phyloP scores from a whole-genome alignment of 2,888 invertebrate genomes.

The Yponomeuta evonymella region DNA sequence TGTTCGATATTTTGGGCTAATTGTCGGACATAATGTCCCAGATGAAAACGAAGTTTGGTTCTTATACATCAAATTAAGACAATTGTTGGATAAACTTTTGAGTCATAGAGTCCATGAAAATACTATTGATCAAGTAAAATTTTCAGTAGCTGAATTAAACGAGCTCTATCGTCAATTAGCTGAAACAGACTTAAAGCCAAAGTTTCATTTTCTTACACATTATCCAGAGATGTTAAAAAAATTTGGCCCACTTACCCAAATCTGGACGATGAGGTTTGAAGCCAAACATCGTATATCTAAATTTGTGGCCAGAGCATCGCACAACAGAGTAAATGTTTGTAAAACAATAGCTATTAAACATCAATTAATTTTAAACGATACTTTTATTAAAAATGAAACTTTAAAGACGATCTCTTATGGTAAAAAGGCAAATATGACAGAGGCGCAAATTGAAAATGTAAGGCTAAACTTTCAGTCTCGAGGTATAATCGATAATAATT shows the following conservation, averaged over 20 bases:
- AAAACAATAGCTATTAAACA: not conserved
- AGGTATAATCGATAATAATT: too few relatives aligned
- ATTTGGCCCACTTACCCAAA: constrained; percentile 22
- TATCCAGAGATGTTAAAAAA: constrained; percentile 21
- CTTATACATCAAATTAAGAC: constrained; percentile 11
- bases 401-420: not conserved
- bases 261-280: constrained; percentile 26
- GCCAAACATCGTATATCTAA: constrained; percentile 23
- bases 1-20: constrained; percentile 24
- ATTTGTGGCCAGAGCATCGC: constrained; percentile 18
- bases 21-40: constrained; percentile 23
- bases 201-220: constrained; percentile 22
- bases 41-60: constrained; percentile 21
- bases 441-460: too few relatives aligned
- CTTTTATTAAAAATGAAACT: not conserved
- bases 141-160: constrained; percentile 22
- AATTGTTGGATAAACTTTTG: constrained; percentile 14
- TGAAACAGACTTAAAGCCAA: not conserved
- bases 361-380: not conserved
- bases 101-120: constrained; percentile 15
- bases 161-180: constrained; percentile 18
- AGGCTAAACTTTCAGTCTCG: too few relatives aligned
- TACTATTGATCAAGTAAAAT: constrained; percentile 19
- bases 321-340: not conserved
- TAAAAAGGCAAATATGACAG: too few relatives aligned